Percentiles rank a stretch among this genome's conserved stretches.
phyloP scores from a whole-genome alignment of 2,113 vertebrate species.

The Polypterus senegalus region DNA sequence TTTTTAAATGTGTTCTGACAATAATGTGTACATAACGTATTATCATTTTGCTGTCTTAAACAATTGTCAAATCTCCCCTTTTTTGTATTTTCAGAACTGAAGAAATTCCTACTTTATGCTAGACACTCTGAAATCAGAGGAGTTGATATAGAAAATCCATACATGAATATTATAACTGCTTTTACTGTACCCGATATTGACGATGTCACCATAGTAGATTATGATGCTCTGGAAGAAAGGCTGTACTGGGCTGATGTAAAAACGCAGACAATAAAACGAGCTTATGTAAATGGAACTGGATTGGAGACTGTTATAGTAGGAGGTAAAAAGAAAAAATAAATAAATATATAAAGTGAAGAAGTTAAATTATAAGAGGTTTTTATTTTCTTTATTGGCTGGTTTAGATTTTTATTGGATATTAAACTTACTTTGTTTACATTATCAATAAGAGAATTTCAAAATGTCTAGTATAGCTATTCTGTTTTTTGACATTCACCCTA shows the following conservation, averaged over 20 bases:
- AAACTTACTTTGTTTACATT: too few relatives aligned
- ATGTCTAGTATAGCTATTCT: too few relatives aligned
- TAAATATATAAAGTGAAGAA: too few relatives aligned
- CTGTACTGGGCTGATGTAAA: slow-evolving; percentile 96
- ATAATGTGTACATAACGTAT: neutral
- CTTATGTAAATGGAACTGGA: slow-evolving; percentile 91
- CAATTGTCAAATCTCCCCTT: slow-evolving; percentile 1
- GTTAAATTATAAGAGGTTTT: too few relatives aligned
- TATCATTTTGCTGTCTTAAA: neutral
- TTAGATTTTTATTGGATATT: too few relatives aligned
- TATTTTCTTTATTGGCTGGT: too few relatives aligned
- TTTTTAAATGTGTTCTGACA: too few relatives aligned
- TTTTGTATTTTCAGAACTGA: slow-evolving; percentile 58
- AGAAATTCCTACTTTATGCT: slow-evolving; percentile 86
- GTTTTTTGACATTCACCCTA: too few relatives aligned
- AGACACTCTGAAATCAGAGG: slow-evolving; percentile 88
- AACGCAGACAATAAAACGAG: slow-evolving; percentile 88
- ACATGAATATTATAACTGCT: slow-evolving; percentile 94
- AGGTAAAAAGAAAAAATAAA: slow-evolving; percentile 46
- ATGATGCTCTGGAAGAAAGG: slow-evolving; percentile 77
- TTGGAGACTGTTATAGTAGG: slow-evolving; percentile 86
- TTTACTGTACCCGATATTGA: slow-evolving; percentile 95
- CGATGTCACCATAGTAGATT: slow-evolving; percentile 90
- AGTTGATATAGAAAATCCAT: slow-evolving; percentile 90
- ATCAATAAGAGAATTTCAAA: too few relatives aligned